A percentile compares a stretch with the other conserved stretches of the same genome.
These are phyloP conservation scores for Melinaea marsaeus DNA, from an alignment of 2,888 invertebrate species.

Conservation along the genomic window DNA sequence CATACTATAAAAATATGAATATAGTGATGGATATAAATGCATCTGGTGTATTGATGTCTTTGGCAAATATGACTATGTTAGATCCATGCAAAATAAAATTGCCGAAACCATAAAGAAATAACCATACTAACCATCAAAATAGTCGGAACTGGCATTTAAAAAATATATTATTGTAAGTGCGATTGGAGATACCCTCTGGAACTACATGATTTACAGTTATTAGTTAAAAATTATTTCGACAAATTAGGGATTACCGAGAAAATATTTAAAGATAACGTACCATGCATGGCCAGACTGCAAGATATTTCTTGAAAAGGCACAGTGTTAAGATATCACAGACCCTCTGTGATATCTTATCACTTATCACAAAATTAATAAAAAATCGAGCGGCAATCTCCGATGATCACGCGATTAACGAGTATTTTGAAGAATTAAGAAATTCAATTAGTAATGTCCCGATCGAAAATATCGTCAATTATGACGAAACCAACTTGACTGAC, in stretches of 20 bases:
- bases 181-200: constrained; percentile 34
- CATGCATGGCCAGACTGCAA: constrained; percentile 28
- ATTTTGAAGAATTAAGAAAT: too few species aligned
- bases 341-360: background rate
- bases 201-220: constrained; percentile 24
- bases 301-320: constrained; percentile 33
- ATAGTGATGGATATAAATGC: too few species aligned
- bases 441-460: constrained; percentile 7
- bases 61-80: too few species aligned
- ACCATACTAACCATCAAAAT: constrained; percentile 6
- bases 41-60: too few species aligned
- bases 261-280: constrained; percentile 29
- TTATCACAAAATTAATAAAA: constrained; percentile 35
- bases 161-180: constrained; percentile 31
- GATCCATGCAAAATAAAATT: too few species aligned
- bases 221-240: constrained; percentile 31
- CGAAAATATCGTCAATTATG: constrained; percentile 24
- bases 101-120: too few species aligned
- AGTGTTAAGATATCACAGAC: constrained; percentile 29
- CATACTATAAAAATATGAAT: too few species aligned
- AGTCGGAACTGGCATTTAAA: constrained; percentile 26
- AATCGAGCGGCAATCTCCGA: constrained; percentile 26
- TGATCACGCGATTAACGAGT: background rate
- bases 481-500: constrained; percentile 27
- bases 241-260: constrained; percentile 16